A percentile compares a stretch with the other conserved stretches of the same genome.
Evolutionary conservation across 2,797 vertebrate genomes (phyloP).

Genomic region (Microctenopoma steveboyesi): DNA sequence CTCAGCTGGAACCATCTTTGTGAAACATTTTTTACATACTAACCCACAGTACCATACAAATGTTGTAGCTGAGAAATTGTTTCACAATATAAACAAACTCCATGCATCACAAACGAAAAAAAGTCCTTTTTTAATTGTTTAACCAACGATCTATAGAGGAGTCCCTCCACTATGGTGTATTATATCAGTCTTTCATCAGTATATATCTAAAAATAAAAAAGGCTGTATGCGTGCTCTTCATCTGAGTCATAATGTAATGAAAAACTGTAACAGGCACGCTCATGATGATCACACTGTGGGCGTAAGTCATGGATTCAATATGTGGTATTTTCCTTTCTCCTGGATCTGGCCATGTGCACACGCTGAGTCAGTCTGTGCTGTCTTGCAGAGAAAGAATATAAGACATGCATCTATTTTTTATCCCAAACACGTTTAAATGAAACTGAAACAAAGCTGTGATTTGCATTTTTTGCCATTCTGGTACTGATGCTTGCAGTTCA

Average conservation of each 20-base stretch:
- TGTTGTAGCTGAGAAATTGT: neutral
- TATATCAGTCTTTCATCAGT: conserved; percentile 14
- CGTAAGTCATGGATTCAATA: conserved; percentile 52
- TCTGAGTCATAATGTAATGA: conserved; percentile 49
- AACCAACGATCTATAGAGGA: conserved; percentile 5
- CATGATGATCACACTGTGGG: conserved; percentile 36
- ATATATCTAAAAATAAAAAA: conserved; percentile 27
- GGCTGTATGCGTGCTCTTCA: conserved; percentile 30
- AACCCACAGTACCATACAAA: neutral
- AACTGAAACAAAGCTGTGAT: conserved; percentile 39
- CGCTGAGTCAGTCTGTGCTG: conserved; percentile 44
- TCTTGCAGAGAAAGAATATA: conserved; percentile 27
- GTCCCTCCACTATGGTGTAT: neutral
- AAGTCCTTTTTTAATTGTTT: conserved; percentile 7
- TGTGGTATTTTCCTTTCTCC: conserved; percentile 34
- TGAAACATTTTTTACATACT: neutral
- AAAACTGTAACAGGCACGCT: conserved; percentile 34
- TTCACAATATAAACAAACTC: conserved; percentile 2
- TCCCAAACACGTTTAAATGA: conserved; percentile 16
- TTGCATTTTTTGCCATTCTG: conserved; percentile 57
- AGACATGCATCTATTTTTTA: conserved; percentile 15
- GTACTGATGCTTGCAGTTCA: conserved; percentile 37
- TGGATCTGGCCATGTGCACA: conserved; percentile 43
- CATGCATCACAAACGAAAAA: conserved; percentile 5
- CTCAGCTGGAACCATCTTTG: neutral